Evolutionary conservation across 1,140 invertebrate genomes (phyloP).

Genomic region (Pachypeltis micranthus): DNA sequence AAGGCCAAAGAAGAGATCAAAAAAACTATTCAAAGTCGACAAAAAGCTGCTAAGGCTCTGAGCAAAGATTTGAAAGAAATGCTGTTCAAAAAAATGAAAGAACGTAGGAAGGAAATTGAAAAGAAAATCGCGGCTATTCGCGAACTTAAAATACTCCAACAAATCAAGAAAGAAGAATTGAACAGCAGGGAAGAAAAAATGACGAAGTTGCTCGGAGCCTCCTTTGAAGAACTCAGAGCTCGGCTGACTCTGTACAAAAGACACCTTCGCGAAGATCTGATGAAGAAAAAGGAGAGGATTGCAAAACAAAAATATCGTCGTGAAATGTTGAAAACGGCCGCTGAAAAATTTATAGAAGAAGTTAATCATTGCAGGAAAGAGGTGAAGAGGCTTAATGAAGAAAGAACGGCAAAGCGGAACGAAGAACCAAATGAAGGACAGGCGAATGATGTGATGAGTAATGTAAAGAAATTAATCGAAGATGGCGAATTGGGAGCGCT

Average conservation of each 20-base stretch:
- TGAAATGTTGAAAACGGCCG: neutral
- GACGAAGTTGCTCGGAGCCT: neutral
- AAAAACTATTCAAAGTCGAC: neutral
- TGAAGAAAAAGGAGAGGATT: neutral
- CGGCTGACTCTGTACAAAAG: neutral
- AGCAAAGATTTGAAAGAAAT: neutral
- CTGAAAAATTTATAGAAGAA: neutral
- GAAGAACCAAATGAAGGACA: neutral
- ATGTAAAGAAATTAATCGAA: neutral
- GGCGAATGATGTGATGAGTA: neutral
- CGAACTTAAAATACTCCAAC: neutral
- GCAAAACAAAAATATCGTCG: neutral
- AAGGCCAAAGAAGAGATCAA: neutral
- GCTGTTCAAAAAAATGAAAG: neutral
- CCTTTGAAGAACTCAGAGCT: neutral
- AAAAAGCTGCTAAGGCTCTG: neutral
- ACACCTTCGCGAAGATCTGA: neutral
- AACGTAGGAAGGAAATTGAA: neutral
- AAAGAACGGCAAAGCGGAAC: neutral
- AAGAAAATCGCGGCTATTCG: neutral
- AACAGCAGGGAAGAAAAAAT: neutral
- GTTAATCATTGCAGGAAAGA: neutral
- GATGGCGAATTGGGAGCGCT: neutral
- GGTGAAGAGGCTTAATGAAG: neutral
- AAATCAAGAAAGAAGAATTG: constrained; percentile 2